Percentiles rank a stretch among this genome's conserved stretches.
These are phyloP conservation scores for Thera obeliscata DNA, from an alignment of 2,888 invertebrate species.

Conservation along the genomic window DNA sequence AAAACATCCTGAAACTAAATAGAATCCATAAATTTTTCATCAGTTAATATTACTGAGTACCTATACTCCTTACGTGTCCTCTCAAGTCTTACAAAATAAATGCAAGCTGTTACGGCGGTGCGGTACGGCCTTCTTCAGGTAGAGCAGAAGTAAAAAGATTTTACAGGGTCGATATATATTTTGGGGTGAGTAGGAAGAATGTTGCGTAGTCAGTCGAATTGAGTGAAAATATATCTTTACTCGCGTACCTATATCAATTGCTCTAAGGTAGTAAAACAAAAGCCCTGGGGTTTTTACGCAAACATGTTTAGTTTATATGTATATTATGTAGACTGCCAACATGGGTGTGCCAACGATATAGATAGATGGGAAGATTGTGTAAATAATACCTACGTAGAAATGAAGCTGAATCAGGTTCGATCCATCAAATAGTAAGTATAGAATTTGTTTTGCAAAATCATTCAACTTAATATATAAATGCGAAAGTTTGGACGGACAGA, in stretches of 20 bases:
- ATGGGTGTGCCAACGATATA: no score
- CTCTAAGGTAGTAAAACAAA: neutral
- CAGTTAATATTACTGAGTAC: neutral
- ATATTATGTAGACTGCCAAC: no score
- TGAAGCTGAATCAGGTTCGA: no score
- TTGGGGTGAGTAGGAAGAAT: conserved; percentile 48
- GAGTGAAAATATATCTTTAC: conserved; percentile 41
- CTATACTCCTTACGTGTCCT: conserved; percentile 13
- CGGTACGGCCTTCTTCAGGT: conserved; percentile 46
- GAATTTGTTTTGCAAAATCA: no score
- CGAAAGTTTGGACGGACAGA: no score
- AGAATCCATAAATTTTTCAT: conserved; percentile 8
- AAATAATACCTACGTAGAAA: no score
- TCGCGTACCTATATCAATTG: conserved; percentile 19
- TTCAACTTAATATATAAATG: no score
- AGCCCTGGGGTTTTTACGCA: neutral
- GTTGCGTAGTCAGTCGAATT: conserved; percentile 34
- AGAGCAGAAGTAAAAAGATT: conserved; percentile 59
- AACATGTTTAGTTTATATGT: no score
- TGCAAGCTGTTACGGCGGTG: conserved; percentile 67
- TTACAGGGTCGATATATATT: conserved; percentile 64
- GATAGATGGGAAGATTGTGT: no score
- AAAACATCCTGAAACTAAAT: no score
- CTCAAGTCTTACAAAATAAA: conserved; percentile 61
- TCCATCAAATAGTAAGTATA: no score